Conservation (phyloP, 35 echinoderm and acorn worm genomes). For the Lytechinus variegatus region DNA sequence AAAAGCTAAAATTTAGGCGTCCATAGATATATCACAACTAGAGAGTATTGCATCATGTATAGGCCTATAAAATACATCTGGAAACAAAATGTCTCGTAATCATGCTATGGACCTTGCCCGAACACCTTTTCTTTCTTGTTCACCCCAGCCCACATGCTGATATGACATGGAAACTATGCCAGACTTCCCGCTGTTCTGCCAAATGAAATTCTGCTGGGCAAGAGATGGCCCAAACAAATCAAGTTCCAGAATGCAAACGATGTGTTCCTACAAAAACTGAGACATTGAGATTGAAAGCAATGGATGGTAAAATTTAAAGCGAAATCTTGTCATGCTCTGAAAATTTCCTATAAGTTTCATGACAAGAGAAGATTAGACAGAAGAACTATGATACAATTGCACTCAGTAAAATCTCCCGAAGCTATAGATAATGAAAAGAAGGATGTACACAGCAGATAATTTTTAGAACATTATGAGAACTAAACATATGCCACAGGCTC, state of each 20-base stretch:
- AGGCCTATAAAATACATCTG: not conserved
- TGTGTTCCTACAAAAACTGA: not conserved
- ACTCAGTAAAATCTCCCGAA: no score
- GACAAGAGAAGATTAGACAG: no score
- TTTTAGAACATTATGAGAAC: no score
- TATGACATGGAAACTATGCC: not conserved
- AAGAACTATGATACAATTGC: no score
- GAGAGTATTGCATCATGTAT: no score
- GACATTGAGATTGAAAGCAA: not conserved
- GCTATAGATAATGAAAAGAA: no score
- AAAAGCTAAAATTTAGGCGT: no score
- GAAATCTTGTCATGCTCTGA: not conserved
- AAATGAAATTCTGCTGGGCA: slow-evolving; percentile 1
- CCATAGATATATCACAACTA: no score
- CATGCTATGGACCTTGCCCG: not conserved
- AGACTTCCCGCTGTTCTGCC: not conserved
- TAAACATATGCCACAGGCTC: no score
- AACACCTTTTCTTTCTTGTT: not conserved
- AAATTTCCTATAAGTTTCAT: not conserved
- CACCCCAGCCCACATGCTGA: not conserved
- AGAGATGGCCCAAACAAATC: slow-evolving; percentile 10
- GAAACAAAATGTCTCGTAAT: not conserved
- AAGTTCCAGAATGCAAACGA: not conserved
- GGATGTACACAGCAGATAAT: no score
- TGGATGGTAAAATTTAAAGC: not conserved